Percentiles rank a stretch among this genome's conserved stretches.
These are phyloP conservation scores for Epinephelus fuscoguttatus DNA, from an alignment of 2,113 vertebrate genomes.

Conservation along the genomic window DNA sequence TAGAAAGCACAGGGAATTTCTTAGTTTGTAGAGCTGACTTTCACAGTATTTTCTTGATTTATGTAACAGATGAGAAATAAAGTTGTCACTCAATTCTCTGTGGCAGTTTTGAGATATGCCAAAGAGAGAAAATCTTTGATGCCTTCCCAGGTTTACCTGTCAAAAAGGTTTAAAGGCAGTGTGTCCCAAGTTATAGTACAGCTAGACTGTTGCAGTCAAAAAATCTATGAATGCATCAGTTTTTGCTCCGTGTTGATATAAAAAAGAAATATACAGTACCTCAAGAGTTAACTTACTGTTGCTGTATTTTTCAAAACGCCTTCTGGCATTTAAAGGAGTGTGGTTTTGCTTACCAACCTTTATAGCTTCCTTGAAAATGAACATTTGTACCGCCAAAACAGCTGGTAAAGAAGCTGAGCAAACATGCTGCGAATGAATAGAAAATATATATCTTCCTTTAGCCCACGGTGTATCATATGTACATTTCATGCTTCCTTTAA, in stretches of 20 bases:
- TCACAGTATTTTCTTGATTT: conserved; percentile 77
- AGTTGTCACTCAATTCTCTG: conserved; percentile 82
- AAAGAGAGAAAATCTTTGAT: conserved; percentile 79
- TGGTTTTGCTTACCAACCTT: conserved; percentile 30
- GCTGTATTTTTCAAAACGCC: conserved; percentile 36
- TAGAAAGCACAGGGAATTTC: conserved; percentile 77
- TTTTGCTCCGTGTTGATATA: conserved; percentile 42
- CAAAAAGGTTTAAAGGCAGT: conserved; percentile 71
- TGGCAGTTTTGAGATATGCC: conserved; percentile 78
- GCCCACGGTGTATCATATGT: conserved; percentile 36
- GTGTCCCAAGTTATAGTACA: conserved; percentile 58
- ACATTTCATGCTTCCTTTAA: conserved; percentile 60
- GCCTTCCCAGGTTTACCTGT: conserved; percentile 78
- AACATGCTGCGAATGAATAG: conserved; percentile 21
- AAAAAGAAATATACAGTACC: conserved; percentile 39
- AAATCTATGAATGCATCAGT: conserved; percentile 42
- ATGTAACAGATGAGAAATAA: conserved; percentile 82
- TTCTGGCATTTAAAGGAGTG: conserved; percentile 29
- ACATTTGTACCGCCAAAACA: conserved; percentile 49
- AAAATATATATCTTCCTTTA: conserved; percentile 13
- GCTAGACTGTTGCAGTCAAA: conserved; percentile 57
- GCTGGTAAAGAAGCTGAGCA: conserved; percentile 37
- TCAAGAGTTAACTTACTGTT: conserved; percentile 55
- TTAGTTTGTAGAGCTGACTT: conserved; percentile 77
- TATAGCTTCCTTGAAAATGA: conserved; percentile 47